Evolutionary conservation across 2,888 invertebrate species (phyloP), one percentile per base, ranked within the genome.

Genomic region (Xestia c-nigrum): DNA sequence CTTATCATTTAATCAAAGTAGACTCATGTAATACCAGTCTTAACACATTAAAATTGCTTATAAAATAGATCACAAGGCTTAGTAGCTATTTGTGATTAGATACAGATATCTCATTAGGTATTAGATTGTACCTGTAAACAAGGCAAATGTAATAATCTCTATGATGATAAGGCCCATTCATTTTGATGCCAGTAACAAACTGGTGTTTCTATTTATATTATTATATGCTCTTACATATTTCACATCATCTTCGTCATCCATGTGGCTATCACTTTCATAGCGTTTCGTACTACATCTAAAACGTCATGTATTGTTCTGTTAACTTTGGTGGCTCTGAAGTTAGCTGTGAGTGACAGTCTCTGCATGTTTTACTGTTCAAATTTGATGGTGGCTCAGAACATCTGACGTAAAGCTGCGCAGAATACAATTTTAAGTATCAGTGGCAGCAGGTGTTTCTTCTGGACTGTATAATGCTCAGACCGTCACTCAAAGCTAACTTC

Each of bases 71-170:
- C 47, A 65, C 12, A 68, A 46, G 69, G 55, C 50, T 80, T 63
- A 80, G 16, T 40, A 43, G 47, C 21, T 55, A 59, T 47, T 82
- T 64, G 16, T 5, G 81, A 85, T 85, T 69, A 84, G 74, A 84
- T 74, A 67, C 1, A 47, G 14, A 2, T 73, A 84, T 84, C 74
- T 64, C 24, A 59, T 67, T 5, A n/a, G n/a, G n/a, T n/a, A 68
- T 80, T 61, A 59, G 40, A 67, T 74, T 68, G 46, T 74, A 69
- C 52, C 31, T 67, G 46, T 78, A 55, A 40, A 50, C 46, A 52
- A 69, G 69, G 46, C 9, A 52, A 70, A 21, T 52, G n/a, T 55
- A 47, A 1, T 38, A n/a, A 63, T 69, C 75, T 59, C 38, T 21
- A n/a, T n/a, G 6, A 59, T 63, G 52, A 57, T 63, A 71, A 67